A percentile compares a stretch with the other conserved stretches of the same genome.
phyloP scores from a whole-genome alignment of 1,140 invertebrate species.

The Doryteuthis pealeii region DNA sequence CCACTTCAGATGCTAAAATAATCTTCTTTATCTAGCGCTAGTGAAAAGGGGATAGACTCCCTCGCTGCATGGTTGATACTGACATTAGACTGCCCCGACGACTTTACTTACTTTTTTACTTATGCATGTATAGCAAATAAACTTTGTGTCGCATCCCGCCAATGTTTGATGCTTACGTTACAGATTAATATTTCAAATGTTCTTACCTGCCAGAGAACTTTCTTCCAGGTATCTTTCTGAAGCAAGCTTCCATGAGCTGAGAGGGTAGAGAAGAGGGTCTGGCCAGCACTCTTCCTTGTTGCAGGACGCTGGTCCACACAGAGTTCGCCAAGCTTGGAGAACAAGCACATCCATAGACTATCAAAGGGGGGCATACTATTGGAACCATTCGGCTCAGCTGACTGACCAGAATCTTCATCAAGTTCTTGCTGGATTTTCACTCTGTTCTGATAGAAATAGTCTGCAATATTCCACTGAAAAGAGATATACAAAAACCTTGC shows the following conservation, averaged over 20 bases:
- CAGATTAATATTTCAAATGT: background rate
- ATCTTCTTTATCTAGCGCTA: too few species aligned
- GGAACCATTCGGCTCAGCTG: constrained; percentile 26
- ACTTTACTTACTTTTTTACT: too few species aligned
- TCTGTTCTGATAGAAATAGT: constrained; percentile 94
- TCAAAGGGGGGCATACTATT: constrained; percentile 76
- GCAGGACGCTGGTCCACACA: constrained; percentile 94
- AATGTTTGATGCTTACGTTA: too few species aligned
- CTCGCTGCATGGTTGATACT: too few species aligned
- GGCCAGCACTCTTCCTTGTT: constrained; percentile 95
- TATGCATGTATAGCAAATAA: too few species aligned
- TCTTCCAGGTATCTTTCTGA: constrained; percentile 81
- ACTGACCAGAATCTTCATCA: constrained; percentile 22
- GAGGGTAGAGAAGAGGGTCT: constrained; percentile 97
- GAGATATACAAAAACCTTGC: constrained; percentile 28
- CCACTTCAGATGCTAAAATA: too few species aligned
- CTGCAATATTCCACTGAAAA: constrained; percentile 93
- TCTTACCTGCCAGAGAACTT: constrained; percentile 58
- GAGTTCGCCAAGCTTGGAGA: constrained; percentile 83
- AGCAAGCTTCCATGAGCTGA: constrained; percentile 89
- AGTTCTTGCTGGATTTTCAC: constrained; percentile 70
- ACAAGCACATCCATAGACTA: constrained; percentile 93
- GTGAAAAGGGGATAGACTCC: too few species aligned
- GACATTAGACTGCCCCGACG: too few species aligned
- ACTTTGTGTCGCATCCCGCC: too few species aligned